Conservation (phyloP, 2,113 vertebrate species). For the Scalopus aquaticus region DNA sequence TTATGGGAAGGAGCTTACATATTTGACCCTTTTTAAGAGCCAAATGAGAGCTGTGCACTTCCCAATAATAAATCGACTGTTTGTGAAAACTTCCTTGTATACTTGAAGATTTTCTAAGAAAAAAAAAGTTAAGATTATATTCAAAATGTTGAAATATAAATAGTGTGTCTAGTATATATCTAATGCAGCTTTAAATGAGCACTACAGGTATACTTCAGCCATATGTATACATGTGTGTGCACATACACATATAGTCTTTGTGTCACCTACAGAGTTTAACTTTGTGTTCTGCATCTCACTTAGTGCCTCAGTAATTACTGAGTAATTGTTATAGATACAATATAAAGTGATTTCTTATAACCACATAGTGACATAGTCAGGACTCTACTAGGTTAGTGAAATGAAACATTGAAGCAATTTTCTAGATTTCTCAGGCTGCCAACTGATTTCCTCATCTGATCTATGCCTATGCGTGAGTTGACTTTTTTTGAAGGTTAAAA, state of each 20-base stretch:
- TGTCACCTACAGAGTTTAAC: neutral
- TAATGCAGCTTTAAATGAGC: neutral
- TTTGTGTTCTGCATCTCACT: neutral
- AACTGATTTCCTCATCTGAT: neutral
- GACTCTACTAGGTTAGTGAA: neutral
- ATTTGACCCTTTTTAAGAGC: conserved; percentile 17
- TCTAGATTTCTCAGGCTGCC: neutral
- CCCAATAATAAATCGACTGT: neutral
- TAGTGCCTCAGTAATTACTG: neutral
- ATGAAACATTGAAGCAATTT: neutral
- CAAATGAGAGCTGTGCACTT: neutral
- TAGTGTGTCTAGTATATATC: neutral
- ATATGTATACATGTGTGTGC: neutral
- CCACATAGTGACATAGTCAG: neutral
- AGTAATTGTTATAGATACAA: neutral
- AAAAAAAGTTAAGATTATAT: neutral
- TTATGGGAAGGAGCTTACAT: neutral
- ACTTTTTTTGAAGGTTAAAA: neutral
- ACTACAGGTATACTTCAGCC: neutral
- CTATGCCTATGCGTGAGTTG: neutral
- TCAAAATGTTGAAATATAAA: neutral
- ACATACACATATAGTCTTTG: neutral
- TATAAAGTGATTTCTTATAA: neutral
- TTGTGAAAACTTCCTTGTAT: neutral
- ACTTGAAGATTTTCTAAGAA: neutral